A percentile compares a stretch with the other conserved stretches of the same genome.
These are phyloP conservation scores for Solea solea DNA, from an alignment of 2,113 vertebrate genomes.

Conservation along the genomic window DNA sequence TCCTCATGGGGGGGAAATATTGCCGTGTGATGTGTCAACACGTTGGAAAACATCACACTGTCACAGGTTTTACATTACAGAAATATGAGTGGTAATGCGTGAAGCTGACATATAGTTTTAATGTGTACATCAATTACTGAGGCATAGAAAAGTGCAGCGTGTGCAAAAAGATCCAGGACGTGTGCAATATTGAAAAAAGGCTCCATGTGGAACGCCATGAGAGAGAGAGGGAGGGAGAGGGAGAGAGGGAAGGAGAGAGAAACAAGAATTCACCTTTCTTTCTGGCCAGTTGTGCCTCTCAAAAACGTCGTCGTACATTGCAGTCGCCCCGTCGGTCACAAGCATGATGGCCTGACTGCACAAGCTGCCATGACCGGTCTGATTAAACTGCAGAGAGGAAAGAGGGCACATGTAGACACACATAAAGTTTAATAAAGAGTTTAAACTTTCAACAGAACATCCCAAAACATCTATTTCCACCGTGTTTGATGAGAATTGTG, in stretches of 20 bases:
- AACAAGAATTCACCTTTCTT: constrained; percentile 86
- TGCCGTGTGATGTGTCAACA: constrained; percentile 41
- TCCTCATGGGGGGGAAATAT: constrained; percentile 27
- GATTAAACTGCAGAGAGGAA: constrained; percentile 87
- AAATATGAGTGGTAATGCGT: constrained; percentile 44
- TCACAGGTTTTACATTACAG: constrained; percentile 39
- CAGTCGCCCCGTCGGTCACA: constrained; percentile 94
- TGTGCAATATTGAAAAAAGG: neutral
- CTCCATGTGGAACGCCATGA: neutral
- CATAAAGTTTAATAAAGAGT: neutral
- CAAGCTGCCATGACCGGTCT: constrained; percentile 93
- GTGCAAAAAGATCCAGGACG: constrained; percentile 26
- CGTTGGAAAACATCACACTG: constrained; percentile 39
- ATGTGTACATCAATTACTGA: constrained; percentile 26
- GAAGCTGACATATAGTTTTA: constrained; percentile 31
- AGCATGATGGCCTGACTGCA: constrained; percentile 99
- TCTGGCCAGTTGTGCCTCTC: constrained; percentile 97
- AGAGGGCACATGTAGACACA: neutral
- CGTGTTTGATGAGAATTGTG: neutral
- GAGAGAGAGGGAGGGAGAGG: neutral
- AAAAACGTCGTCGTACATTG: constrained; percentile 94
- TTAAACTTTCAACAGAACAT: neutral
- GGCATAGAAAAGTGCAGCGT: constrained; percentile 32
- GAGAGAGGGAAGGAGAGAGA: neutral
- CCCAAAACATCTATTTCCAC: neutral